Evolutionary conservation across 2,888 invertebrate species (phyloP), one percentile per base, ranked within the genome.

Genomic region (Eustalomyia histrio): DNA sequence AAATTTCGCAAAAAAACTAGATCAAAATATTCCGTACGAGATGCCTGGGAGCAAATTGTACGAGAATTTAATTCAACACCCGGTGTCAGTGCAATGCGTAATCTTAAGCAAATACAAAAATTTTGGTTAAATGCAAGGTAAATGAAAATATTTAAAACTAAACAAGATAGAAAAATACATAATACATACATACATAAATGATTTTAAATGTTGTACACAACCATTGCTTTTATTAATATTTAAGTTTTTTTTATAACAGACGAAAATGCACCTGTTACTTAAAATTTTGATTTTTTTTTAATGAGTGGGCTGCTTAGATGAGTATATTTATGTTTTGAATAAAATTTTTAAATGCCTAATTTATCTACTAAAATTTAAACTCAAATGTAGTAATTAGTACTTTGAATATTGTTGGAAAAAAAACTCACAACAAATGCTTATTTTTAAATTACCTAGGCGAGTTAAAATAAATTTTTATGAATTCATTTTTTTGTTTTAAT

Each of bases 71-170:
- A 90, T 74, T 85, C 85, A 17, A 87, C 90, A 83, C 88, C 89
- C n/a, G 85, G 85, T 43, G 87, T 89, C 10, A 86, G 85, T 47
- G 88, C 87, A 12, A 84, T 87, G 84, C 86, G 90, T 9, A 90
- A 90, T 83, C 84, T 90, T 4, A 90, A 90, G 83, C 90, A 90
- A 84, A 88, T 90, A 43, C 90, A 90, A 80, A 90, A 90, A 83
- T 90, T 90, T 80, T 90, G 90, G 90, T 85, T 90, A 33, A 90
- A 90, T 84, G 88, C 90, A 52, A 88, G 90, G 90, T 90, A 85
- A 85, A 80, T 21, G 24, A 33, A 50, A n/a, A 35, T 55, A 5
- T 21, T 16, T 35, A 17, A 24, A 24, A 16, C 6, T 8, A 50
- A 58, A 2, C 6, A 29, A n/a, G n/a, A n/a, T n/a, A n/a, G n/a